Percentiles rank a stretch among this genome's conserved stretches.
Conservation (phyloP, 2,113 vertebrate species). For the Fulica atra region DNA sequence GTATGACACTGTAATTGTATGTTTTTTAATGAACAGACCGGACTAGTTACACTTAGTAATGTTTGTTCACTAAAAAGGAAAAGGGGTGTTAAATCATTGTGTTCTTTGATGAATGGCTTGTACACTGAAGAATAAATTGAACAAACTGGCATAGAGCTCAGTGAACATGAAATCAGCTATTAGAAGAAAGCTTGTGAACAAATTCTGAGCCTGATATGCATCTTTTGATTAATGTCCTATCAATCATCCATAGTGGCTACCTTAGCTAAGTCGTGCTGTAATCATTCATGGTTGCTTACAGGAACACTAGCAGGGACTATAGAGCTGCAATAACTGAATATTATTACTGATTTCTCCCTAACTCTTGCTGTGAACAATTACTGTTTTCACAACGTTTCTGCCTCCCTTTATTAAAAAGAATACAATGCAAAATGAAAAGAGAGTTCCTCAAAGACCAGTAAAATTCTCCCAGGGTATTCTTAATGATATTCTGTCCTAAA, state of each 20-base stretch:
- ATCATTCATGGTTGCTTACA: constrained; percentile 85
- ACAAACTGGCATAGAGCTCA: constrained; percentile 86
- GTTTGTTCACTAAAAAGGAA: constrained; percentile 74
- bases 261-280: constrained; percentile 79
- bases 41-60: constrained; percentile 75
- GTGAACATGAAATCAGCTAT: constrained; percentile 91
- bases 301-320: constrained; percentile 74
- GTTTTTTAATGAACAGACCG: constrained; percentile 74
- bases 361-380: constrained; percentile 80
- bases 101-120: constrained; percentile 88
- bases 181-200: constrained; percentile 91
- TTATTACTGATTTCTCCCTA: constrained; percentile 79
- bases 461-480: constrained; percentile 72
- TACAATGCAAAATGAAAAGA: constrained; percentile 75
- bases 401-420: constrained; percentile 76
- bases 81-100: constrained; percentile 78
- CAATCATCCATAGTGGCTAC: constrained; percentile 87
- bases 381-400: constrained; percentile 72
- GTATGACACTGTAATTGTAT: constrained; percentile 42
- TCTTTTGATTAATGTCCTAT: constrained; percentile 94
- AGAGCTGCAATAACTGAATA: constrained; percentile 73
- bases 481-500: constrained; percentile 77
- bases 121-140: constrained; percentile 89
- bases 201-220: constrained; percentile 91
- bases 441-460: constrained; percentile 65